phyloP scores from a whole-genome alignment of 2,113 vertebrate species.

The Syngnathoides biaculeatus region DNA sequence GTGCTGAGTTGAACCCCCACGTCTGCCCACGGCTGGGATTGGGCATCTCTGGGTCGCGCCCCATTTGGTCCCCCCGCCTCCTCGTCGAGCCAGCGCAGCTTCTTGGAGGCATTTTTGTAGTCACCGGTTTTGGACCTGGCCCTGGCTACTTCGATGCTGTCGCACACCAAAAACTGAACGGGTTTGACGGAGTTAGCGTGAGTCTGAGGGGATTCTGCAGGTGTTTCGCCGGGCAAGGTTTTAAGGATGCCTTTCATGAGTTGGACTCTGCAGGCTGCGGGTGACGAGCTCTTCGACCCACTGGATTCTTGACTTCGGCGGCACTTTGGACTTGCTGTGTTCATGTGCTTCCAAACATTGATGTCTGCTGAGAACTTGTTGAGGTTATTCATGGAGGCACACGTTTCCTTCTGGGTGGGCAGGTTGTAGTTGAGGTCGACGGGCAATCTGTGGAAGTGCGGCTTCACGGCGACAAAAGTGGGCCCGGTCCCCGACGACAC shows the following conservation, averaged over 20 bases:
- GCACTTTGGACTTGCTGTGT: conserved; percentile 43
- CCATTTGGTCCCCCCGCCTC: conserved; percentile 24
- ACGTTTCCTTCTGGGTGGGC: conserved; percentile 22
- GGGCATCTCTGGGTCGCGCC: background rate
- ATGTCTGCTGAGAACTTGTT: conserved; percentile 43
- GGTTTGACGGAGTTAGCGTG: conserved; percentile 65
- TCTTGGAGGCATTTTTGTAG: conserved; percentile 65
- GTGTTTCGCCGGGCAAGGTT: conserved; percentile 69
- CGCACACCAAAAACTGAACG: conserved; percentile 73
- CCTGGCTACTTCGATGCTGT: conserved; percentile 84
- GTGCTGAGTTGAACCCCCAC: conserved; percentile 67
- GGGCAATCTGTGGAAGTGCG: background rate
- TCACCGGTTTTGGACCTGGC: conserved; percentile 66
- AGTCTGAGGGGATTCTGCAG: conserved; percentile 44
- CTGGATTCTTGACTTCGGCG: conserved; percentile 5
- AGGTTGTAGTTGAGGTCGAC: conserved; percentile 23
- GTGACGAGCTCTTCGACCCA: conserved; percentile 33
- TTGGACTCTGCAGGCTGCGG: conserved; percentile 48
- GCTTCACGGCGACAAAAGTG: background rate
- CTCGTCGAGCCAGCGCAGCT: conserved; percentile 86
- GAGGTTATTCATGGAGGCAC: conserved; percentile 46
- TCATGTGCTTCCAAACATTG: conserved; percentile 41
- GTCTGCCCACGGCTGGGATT: conserved; percentile 75
- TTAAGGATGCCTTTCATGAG: conserved; percentile 86
- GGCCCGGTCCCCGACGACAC: background rate